Evolutionary conservation across 2,888 invertebrate genomes (phyloP).

Genomic region (Allacma fusca): DNA sequence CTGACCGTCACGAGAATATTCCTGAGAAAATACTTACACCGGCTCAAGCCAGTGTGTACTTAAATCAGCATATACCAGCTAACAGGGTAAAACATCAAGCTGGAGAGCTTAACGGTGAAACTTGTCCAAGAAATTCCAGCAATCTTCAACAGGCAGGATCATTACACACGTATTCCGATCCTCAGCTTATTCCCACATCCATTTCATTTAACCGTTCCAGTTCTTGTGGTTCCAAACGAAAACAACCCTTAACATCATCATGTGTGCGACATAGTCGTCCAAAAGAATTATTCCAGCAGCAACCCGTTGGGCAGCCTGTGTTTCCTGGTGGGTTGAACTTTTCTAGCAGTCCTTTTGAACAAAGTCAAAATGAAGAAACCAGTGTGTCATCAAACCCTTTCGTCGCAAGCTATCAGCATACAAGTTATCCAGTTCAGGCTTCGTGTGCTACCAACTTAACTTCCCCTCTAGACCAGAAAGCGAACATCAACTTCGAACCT

Average conservation of each 20-base stretch:
- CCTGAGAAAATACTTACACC: constrained; percentile 32
- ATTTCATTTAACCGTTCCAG: background rate
- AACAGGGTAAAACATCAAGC: background rate
- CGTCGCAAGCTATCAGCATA: background rate
- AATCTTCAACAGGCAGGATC: too few species aligned
- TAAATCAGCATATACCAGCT: constrained; percentile 27
- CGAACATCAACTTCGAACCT: background rate
- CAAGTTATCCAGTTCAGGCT: too few species aligned
- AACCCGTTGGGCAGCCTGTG: background rate
- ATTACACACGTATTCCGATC: background rate
- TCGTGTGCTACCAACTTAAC: too few species aligned
- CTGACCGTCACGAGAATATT: constrained; percentile 18
- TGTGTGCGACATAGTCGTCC: background rate
- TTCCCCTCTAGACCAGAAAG: background rate
- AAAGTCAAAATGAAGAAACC: background rate
- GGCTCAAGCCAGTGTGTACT: constrained; percentile 32
- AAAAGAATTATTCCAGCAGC: background rate
- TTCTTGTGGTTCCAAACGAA: background rate
- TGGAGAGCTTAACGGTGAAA: background rate
- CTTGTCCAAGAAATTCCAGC: background rate
- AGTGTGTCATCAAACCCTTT: background rate
- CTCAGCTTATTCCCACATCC: background rate
- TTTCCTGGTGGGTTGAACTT: background rate
- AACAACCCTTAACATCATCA: background rate
- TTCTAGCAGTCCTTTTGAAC: background rate